Conservation (phyloP, 2,113 vertebrate species). For the Macaca nemestrina region DNA sequence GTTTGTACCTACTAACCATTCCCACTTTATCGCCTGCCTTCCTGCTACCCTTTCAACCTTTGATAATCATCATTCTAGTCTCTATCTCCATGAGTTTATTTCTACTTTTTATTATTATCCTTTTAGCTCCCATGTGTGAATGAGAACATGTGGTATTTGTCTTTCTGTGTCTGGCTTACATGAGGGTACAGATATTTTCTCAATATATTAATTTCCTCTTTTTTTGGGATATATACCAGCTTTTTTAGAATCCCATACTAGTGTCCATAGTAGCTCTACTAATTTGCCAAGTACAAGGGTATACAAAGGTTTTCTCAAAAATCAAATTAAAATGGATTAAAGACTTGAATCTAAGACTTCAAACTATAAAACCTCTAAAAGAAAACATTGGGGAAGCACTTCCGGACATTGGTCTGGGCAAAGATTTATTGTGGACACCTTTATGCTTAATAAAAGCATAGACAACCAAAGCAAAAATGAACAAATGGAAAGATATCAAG, state of each 20-base stretch:
- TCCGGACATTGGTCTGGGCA: background rate
- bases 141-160: background rate
- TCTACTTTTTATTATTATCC: background rate
- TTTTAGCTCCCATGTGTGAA: background rate
- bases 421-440: background rate
- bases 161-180: background rate
- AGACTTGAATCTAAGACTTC: background rate
- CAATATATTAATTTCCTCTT: background rate
- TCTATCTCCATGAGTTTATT: background rate
- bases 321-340: background rate
- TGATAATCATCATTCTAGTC: background rate
- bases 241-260: background rate
- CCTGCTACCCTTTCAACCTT: background rate
- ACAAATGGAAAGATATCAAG: background rate
- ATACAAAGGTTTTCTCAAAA: background rate
- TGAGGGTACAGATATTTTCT: background rate
- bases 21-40: background rate
- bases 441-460: background rate
- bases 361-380: background rate
- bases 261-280: background rate
- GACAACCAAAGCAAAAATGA: background rate
- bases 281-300: background rate
- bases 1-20: background rate
- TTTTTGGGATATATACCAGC: background rate
- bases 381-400: background rate